Conservation (phyloP, 1,140 invertebrate species). For the Delia radicum region DNA sequence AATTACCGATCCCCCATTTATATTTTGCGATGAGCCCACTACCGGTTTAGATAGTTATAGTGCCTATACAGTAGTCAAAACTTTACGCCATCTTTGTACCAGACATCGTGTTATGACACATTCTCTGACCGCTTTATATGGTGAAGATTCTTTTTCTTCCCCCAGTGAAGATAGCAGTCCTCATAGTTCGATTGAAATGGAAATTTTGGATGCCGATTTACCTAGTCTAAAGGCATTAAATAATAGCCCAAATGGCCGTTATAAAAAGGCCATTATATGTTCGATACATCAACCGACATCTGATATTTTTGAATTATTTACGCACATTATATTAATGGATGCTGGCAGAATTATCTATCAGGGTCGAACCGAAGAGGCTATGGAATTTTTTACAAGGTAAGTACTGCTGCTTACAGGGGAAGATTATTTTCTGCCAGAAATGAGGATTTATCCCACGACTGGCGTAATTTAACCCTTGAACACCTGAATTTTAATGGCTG, state of each 20-base stretch:
- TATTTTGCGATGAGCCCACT: slow-evolving; percentile 83
- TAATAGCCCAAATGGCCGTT: slow-evolving; percentile 56
- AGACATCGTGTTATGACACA: slow-evolving; percentile 40
- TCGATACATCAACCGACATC: slow-evolving; percentile 88
- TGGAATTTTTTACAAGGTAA: slow-evolving; percentile 68
- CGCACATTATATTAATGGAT: slow-evolving; percentile 74
- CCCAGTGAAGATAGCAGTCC: slow-evolving; percentile 30
- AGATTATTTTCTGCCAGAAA: too few relatives aligned
- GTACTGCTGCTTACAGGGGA: too few relatives aligned
- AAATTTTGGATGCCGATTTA: slow-evolving; percentile 39
- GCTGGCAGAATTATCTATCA: slow-evolving; percentile 80
- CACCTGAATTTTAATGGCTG: too few relatives aligned
- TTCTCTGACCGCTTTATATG: slow-evolving; percentile 44
- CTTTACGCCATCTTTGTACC: slow-evolving; percentile 58
- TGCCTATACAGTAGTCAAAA: slow-evolving; percentile 71
- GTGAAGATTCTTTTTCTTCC: slow-evolving; percentile 36
- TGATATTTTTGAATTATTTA: slow-evolving; percentile 78
- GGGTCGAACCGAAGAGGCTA: slow-evolving; percentile 66
- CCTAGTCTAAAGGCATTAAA: slow-evolving; percentile 40
- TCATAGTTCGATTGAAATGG: slow-evolving; percentile 49
- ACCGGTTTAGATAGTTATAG: slow-evolving; percentile 81
- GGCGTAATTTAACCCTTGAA: too few relatives aligned
- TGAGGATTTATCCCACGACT: too few relatives aligned
- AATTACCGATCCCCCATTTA: slow-evolving; percentile 71
- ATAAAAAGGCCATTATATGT: slow-evolving; percentile 73